Base-by-base conservation (phyloP, 1,140 invertebrate genomes). In the Achatina immaculata region DNA sequence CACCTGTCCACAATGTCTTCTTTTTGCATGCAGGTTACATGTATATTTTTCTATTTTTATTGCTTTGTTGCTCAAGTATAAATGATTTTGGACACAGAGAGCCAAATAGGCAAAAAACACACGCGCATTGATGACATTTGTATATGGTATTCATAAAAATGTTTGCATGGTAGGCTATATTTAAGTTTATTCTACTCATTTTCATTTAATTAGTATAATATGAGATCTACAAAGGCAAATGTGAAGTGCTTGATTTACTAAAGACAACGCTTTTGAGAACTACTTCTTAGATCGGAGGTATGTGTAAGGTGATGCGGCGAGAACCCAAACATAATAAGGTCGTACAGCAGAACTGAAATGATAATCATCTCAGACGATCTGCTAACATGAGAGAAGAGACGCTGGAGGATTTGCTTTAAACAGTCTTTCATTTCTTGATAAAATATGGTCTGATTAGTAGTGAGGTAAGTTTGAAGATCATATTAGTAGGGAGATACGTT, bases 261-360 rank as follows among this genome's bases (percentile, higher is more conserved):
- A n/a, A n/a, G n/a, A n/a, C n/a, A n/a, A n/a, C n/a, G n/a, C n/a
- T 55, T 55, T 55, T 55, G 16, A 55, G 48, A 14, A 55, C 48
- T 55, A 55, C 48, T 71, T 66, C 34, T 16, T 24, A 11, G 14
- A 9, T 19, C 62, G 31, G 19, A 66, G 62, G 14, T 28, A n/a
- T 14, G 31, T 31, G 31, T 31, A 19, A 24, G 42, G 72, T 55
- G 51, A 75, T 4, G 4, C 3, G 86, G 82, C 78, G 69, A 76
- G 74, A 87, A 89, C 84, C 86, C 86, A 89, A 89, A 89, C 88
- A 89, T 89, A 89, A 89, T 89, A 86, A 89, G 86, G 85, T 89
- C 86, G 85, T 75, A 79, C 77, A 55, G 48, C 75, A 82, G 58
- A 43, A 45, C 28, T 36, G 24, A 75, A 16, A 75, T 75, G 6